Evolutionary conservation across 2,888 invertebrate genomes (phyloP).

Genomic region (Minunthozetes semirufus): DNA sequence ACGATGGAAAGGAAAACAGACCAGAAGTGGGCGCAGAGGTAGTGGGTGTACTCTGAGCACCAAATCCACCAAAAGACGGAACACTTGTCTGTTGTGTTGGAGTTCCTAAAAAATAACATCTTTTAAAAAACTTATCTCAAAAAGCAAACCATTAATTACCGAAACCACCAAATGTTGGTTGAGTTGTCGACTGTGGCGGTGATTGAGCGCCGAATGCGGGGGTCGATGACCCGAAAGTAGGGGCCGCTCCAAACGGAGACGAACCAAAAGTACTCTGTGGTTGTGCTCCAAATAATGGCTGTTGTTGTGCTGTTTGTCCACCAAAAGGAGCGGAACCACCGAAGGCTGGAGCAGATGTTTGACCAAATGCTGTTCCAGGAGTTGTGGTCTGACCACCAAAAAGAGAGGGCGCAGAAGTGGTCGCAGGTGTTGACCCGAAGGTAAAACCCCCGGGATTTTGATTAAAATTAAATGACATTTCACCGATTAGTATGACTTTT

Average conservation of each 20-base stretch:
- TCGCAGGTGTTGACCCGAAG: constrained; percentile 28
- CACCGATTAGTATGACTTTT: neutral
- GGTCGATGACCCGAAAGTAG: neutral
- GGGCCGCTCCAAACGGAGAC: constrained; percentile 1
- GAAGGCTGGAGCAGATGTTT: neutral
- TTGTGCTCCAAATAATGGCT: neutral
- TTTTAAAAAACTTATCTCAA: neutral
- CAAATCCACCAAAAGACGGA: constrained; percentile 22
- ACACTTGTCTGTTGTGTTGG: neutral
- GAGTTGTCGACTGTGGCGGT: neutral
- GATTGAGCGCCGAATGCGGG: neutral
- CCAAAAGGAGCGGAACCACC: constrained; percentile 17
- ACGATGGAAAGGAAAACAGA: constrained; percentile 1
- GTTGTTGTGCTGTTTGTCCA: neutral
- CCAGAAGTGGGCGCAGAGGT: constrained; percentile 5
- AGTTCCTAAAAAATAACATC: neutral
- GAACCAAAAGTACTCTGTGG: neutral
- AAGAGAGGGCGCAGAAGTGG: neutral
- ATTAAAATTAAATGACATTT: constrained; percentile 15
- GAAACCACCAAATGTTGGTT: neutral
- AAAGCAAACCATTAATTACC: neutral
- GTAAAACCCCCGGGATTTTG: constrained; percentile 21
- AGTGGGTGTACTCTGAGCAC: neutral
- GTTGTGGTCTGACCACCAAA: constrained; percentile 2
- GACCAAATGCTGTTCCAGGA: neutral